Evolutionary conservation across 2,888 invertebrate genomes (phyloP).

Genomic region (Masnerella sp.): DNA sequence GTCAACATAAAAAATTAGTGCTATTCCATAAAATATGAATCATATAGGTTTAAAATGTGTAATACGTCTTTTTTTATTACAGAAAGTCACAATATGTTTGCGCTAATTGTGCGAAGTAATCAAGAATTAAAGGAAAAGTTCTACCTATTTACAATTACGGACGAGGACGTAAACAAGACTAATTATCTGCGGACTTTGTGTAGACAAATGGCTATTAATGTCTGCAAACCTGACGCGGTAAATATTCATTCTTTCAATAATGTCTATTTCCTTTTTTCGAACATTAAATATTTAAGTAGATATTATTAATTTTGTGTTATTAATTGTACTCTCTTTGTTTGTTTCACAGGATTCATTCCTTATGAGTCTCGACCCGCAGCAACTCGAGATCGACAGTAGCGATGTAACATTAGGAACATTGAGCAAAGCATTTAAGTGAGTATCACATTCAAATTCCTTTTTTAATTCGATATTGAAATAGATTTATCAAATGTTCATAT

Average conservation of each 20-base stretch:
- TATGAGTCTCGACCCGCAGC: slow-evolving; percentile 87
- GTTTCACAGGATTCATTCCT: slow-evolving; percentile 87
- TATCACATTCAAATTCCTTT: slow-evolving; percentile 43
- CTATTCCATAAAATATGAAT: too few relatives aligned
- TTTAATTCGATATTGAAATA: background rate
- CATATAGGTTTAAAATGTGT: too few relatives aligned
- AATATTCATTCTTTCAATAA: too few relatives aligned
- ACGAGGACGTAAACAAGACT: slow-evolving; percentile 89
- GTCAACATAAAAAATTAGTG: too few relatives aligned
- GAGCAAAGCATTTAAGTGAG: slow-evolving; percentile 91
- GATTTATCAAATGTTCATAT: too few relatives aligned
- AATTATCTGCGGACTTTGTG: slow-evolving; percentile 90
- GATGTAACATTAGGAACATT: slow-evolving; percentile 92
- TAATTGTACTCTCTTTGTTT: slow-evolving; percentile 60
- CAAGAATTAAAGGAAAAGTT: slow-evolving; percentile 92
- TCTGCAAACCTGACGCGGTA: slow-evolving; percentile 95
- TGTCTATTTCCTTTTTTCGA: too few relatives aligned
- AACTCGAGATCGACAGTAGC: slow-evolving; percentile 92
- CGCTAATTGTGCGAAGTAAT: slow-evolving; percentile 91
- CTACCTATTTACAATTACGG: slow-evolving; percentile 91
- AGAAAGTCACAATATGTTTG: slow-evolving; percentile 95
- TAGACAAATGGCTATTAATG: slow-evolving; percentile 93
- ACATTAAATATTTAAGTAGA: too few relatives aligned
- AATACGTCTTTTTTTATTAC: too few relatives aligned
- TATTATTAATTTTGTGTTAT: background rate